phyloP scores from a whole-genome alignment of 2,113 vertebrate species.

The Echinops telfairi region DNA sequence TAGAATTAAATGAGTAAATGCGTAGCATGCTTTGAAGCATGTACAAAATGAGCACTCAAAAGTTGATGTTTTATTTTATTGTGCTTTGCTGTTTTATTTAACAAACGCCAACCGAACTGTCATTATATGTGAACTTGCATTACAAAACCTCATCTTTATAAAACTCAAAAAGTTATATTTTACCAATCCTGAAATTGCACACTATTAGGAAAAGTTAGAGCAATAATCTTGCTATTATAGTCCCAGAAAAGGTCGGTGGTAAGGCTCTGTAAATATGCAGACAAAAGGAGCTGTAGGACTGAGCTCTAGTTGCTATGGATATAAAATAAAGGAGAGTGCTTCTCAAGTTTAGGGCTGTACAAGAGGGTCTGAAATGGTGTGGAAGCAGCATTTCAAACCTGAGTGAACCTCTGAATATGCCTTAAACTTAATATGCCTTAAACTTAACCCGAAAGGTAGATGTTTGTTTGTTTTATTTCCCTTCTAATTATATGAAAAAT shows the following conservation, averaged over 20 bases:
- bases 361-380: neutral
- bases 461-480: constrained; percentile 46
- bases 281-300: neutral
- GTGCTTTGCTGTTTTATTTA: neutral
- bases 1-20: neutral
- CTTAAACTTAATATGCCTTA: neutral
- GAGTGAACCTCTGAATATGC: constrained; percentile 23
- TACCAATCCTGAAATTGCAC: neutral
- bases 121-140: neutral
- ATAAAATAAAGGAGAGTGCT: neutral
- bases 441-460: neutral
- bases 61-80: neutral
- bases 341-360: neutral
- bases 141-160: neutral
- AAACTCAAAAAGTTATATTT: neutral
- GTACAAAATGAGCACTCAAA: neutral
- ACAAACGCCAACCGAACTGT: neutral
- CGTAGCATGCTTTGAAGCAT: rapidly evolving
- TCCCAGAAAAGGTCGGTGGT: neutral
- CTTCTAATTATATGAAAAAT: constrained; percentile 44
- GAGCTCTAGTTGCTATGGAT: neutral
- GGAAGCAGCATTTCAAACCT: constrained; percentile 30
- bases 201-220: neutral
- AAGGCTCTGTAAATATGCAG: constrained; percentile 27
- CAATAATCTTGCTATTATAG: neutral